phyloP scores from a whole-genome alignment of 2,888 invertebrate genomes.

The Pemphredon lugubris region DNA sequence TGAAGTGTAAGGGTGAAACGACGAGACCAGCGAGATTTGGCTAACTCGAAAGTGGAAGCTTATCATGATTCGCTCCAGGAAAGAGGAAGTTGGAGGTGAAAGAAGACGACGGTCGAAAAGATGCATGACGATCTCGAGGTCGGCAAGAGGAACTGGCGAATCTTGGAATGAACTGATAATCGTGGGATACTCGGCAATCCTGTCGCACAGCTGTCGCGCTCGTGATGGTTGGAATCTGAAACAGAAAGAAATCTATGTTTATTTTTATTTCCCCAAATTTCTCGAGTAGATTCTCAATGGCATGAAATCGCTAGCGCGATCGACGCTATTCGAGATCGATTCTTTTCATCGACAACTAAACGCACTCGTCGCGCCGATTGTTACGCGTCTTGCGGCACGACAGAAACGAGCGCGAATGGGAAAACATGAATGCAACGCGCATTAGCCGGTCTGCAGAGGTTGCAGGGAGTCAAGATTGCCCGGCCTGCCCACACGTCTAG shows the following conservation, averaged over 20 bases:
- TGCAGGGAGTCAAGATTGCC: slow-evolving; percentile 53
- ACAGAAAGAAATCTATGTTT: slow-evolving; percentile 29
- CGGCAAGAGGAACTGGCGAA: slow-evolving; percentile 7
- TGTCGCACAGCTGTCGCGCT: slow-evolving; percentile 16
- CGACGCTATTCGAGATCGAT: too few species aligned
- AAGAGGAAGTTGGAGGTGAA: slow-evolving; percentile 43
- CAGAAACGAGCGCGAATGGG: too few species aligned
- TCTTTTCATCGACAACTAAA: too few species aligned
- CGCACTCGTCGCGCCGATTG: too few species aligned
- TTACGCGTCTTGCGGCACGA: background rate
- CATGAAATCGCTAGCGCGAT: too few species aligned
- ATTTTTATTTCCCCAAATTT: too few species aligned
- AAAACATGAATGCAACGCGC: too few species aligned
- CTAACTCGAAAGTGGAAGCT: slow-evolving; percentile 40
- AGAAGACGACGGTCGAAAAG: slow-evolving; percentile 46
- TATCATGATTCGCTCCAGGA: slow-evolving; percentile 42
- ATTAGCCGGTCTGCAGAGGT: too few species aligned
- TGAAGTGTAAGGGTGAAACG: slow-evolving; percentile 20
- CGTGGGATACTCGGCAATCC: slow-evolving; percentile 7
- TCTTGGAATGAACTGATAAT: slow-evolving; percentile 22
- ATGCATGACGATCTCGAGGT: slow-evolving; percentile 25
- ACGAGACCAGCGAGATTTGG: slow-evolving; percentile 57
- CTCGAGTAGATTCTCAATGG: too few species aligned
- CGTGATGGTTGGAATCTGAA: slow-evolving; percentile 45
- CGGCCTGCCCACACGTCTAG: slow-evolving; percentile 71